Evolutionary conservation across 2,888 invertebrate genomes (phyloP).

Genomic region (Heliconius cydno): DNA sequence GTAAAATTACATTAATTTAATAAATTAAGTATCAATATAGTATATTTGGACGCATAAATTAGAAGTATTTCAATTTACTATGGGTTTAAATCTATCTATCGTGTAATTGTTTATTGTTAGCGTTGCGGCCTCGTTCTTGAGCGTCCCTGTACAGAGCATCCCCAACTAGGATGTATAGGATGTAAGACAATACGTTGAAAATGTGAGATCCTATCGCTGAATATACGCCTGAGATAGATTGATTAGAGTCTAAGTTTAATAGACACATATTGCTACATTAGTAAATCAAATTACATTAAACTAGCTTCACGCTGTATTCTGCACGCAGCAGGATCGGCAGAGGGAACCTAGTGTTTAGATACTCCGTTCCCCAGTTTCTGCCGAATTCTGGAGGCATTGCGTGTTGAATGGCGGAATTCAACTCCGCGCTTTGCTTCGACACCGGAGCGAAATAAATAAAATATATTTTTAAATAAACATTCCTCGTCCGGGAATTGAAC

Average conservation of each 20-base stretch:
- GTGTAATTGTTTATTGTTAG: neutral
- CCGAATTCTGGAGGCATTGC: too few relatives aligned
- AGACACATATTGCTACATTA: neutral
- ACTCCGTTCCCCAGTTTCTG: too few relatives aligned
- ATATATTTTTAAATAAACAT: too few relatives aligned
- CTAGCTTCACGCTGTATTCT: too few relatives aligned
- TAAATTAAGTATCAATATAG: neutral
- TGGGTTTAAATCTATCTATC: neutral
- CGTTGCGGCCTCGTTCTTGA: neutral
- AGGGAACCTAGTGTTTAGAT: too few relatives aligned
- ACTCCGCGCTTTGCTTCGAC: too few relatives aligned
- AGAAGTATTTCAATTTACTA: neutral
- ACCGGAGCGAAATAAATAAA: too few relatives aligned
- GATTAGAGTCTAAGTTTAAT: slow-evolving; percentile 13
- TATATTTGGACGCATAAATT: neutral
- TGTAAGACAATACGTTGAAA: slow-evolving; percentile 76
- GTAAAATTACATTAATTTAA: slow-evolving; percentile 7
- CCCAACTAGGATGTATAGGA: slow-evolving; percentile 68
- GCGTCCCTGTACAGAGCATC: slow-evolving; percentile 68
- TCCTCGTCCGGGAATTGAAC: too few relatives aligned
- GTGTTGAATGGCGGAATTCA: too few relatives aligned
- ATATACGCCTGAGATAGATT: neutral
- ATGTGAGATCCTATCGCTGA: slow-evolving; percentile 71
- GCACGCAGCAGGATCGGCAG: too few relatives aligned
- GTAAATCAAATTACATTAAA: neutral